Base-by-base conservation (phyloP, 92 coral and sea anemone genomes). In the Scolanthus callimorphus region DNA sequence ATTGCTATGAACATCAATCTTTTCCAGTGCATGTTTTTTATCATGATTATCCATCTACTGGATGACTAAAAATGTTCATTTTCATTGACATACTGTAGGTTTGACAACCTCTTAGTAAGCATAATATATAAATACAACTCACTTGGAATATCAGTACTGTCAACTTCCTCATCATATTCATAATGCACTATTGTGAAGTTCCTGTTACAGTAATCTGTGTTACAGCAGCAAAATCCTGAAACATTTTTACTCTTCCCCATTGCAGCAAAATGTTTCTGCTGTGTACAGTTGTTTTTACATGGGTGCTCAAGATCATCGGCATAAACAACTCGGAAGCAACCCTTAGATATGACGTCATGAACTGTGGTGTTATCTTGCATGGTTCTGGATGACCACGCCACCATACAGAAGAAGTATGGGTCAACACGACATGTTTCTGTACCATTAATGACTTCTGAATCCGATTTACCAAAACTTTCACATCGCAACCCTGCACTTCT, bases 201-300 rank as follows among this genome's bases (percentile, higher is more conserved):
- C 41, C 17, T 63, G 70, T 91, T 91, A 62, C 97, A 91, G 77
- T 83, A 59, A 48, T 76, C 55, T 17, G 11, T 24, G 11, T 66
- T 76, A 45, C 97, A 91, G 55, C 97, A 91, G 47, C 97, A 91
- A 48, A 79, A 87, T 3, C 95, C 96, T 9, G 90, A 78, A 4
- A 76, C 67, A 65, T 88, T 80, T 52, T 30, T 47, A 2, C 51
- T 30, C 25, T 24, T 70, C 2, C 44, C 47, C 71, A 70, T 55
- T 20, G 63, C 64, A 58, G 53, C 77, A 70, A 58, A 56, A 10
- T 56, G 8, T 4, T 60, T 88, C 25, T 50, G 74, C 67, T 86
- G 95, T 34, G 81, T 68, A 45, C 95, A 86, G 6, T 81, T 71
- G 17, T 65, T 41, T 8, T 51, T 62, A 57, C 95, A 86, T 25